Evolutionary conservation across 2,888 invertebrate genomes (phyloP), one percentile per base, ranked within the genome.

Genomic region (Octonoba sinensis): DNA sequence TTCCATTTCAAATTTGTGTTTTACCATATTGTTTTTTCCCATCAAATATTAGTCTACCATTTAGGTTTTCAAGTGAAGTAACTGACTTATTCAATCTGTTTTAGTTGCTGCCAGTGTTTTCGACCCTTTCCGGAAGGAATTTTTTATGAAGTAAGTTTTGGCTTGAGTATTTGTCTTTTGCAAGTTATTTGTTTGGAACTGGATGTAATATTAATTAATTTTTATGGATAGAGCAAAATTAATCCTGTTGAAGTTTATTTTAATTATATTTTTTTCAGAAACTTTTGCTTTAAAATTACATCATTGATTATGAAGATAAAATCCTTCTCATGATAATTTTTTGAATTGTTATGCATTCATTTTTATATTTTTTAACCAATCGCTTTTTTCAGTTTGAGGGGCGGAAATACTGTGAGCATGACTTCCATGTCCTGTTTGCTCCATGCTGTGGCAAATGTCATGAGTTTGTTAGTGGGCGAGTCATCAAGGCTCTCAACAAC

Each of bases 401-500:
- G 0, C 92, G 99, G 85, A 99, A 99, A 89, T 99, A 99, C 89
- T 99, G 99, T 88, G 98, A 99, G 90, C 95, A 97, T 88, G 99
- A 99, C 89, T 99, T 99, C 88, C 98, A 99, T 89, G 97, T 97
- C 24, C 90, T 97, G 11, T 97, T 96, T 90, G 95, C 97, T 67
- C 95, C 99, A 67, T 94, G 96, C 90, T 95, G 94, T 87, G 91
- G 90, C 49, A 90, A 90, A 87, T 96, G 96, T 89, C 93, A 94
- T 89, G 97, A 97, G 89, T 99, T 99, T 89, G 96, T 99, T 82
- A 96, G 99, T 88, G 86, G 99, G 0, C 93, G 99, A 78, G 99
- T 99, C 62, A 99, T 99, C 88, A 99, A 99, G 89, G 99, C 99
- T 0, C 98, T 99, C 97, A 97, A 98, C 87, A 93, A 96, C 47